Evolutionary conservation across 53 echinoderm and acorn worm genomes (phyloP).

Genomic region (Pentamera pediparva): DNA sequence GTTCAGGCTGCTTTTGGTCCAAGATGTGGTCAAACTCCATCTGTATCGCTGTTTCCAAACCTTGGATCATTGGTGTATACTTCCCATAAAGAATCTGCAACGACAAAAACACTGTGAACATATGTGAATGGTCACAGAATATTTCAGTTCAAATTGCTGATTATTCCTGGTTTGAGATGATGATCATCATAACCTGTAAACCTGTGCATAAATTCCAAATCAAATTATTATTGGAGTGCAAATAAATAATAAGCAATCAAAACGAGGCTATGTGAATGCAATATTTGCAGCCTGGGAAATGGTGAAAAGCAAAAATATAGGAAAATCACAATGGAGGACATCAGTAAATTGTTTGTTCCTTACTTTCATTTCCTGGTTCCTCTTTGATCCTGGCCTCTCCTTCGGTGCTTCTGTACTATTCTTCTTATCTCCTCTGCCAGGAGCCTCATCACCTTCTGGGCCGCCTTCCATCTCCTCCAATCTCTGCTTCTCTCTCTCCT

Average conservation of each 20-base stretch:
- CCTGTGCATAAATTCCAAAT: too few species aligned
- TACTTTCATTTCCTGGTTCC: conserved; percentile 75
- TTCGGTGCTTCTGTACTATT: conserved; percentile 45
- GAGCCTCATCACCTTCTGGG: conserved; percentile 14
- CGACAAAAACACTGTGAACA: not conserved
- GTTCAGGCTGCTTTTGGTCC: conserved; percentile 64
- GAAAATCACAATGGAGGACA: too few species aligned
- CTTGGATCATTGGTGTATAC: conserved; percentile 77
- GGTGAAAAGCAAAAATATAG: too few species aligned
- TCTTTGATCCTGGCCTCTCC: conserved; percentile 61
- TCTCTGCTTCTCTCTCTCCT: conserved; percentile 64
- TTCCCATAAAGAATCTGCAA: conserved; percentile 78
- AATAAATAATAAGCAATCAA: too few species aligned
- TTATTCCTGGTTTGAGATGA: too few species aligned
- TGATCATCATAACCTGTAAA: too few species aligned
- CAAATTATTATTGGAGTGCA: too few species aligned
- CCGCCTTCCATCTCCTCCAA: not conserved
- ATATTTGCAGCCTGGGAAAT: too few species aligned
- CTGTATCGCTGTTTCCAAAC: conserved; percentile 93
- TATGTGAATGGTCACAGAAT: too few species aligned
- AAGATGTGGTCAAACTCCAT: conserved; percentile 94
- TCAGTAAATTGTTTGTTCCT: not conserved
- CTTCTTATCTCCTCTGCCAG: conserved; percentile 43
- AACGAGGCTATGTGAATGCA: too few species aligned
- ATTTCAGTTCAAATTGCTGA: too few species aligned